Conservation (phyloP, 2,113 vertebrate species). For the Sylvietta virens region DNA sequence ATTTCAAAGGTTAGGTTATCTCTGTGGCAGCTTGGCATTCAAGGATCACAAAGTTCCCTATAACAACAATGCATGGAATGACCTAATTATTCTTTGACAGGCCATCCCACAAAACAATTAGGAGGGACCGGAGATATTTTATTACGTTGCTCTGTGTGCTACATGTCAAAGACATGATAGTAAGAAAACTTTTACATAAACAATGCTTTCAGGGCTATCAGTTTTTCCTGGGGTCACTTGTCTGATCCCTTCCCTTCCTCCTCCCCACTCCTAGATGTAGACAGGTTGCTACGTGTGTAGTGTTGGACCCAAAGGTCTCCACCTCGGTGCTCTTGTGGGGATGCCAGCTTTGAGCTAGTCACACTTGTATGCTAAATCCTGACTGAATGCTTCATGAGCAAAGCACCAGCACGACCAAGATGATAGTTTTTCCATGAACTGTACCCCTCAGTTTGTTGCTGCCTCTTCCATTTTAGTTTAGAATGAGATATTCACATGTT, state of each 20-base stretch:
- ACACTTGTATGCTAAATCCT: not conserved
- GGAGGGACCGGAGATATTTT: not conserved
- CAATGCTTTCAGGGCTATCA: not conserved
- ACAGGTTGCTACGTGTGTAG: fast-evolving
- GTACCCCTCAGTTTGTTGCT: not conserved
- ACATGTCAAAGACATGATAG: not conserved
- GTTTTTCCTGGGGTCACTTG: not conserved
- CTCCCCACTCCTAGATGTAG: not conserved
- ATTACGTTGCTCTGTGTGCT: not conserved
- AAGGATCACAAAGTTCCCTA: slow-evolving; percentile 28
- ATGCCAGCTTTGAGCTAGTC: not conserved
- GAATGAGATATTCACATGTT: not conserved
- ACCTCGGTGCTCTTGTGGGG: not conserved
- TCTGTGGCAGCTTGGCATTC: slow-evolving; percentile 1
- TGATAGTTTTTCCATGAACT: not conserved
- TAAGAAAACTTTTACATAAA: not conserved
- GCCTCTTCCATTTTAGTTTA: not conserved
- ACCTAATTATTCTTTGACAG: slow-evolving; percentile 33
- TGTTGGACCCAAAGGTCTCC: not conserved
- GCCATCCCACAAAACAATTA: slow-evolving; percentile 17
- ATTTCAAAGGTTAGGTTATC: slow-evolving; percentile 1
- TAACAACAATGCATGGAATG: not conserved
- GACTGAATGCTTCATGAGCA: not conserved
- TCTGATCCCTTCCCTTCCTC: not conserved
- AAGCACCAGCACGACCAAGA: not conserved